These are phyloP conservation scores for Athetis lepigone DNA, from an alignment of 2,888 invertebrate genomes.

Conservation along the genomic window DNA sequence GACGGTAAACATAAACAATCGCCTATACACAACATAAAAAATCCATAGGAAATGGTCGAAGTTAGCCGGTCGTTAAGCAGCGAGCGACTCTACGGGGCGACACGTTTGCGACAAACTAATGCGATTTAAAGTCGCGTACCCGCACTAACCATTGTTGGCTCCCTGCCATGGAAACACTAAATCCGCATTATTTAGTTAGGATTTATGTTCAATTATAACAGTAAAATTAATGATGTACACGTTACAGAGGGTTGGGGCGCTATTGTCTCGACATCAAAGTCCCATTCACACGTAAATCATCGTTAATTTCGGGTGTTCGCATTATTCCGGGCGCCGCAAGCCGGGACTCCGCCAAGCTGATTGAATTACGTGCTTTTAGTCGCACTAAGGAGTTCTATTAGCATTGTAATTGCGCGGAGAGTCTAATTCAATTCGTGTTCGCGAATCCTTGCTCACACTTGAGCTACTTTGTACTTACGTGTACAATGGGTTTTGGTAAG, in stretches of 20 bases:
- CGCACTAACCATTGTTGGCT: conserved; percentile 36
- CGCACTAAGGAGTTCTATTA: conserved; percentile 32
- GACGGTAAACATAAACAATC: conserved; percentile 36
- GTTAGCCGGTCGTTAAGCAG: conserved; percentile 31
- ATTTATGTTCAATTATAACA: conserved; percentile 54
- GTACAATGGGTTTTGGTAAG: not conserved
- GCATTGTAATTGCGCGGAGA: conserved; percentile 20
- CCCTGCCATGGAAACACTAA: conserved; percentile 33
- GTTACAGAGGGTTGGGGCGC: conserved; percentile 23
- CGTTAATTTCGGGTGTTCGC: conserved; percentile 41
- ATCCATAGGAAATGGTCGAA: conserved; percentile 30
- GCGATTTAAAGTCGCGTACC: conserved; percentile 19
- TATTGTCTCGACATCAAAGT: conserved; percentile 60
- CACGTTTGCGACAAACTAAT: conserved; percentile 4
- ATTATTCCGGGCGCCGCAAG: conserved; percentile 12
- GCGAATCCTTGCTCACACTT: conserved; percentile 4
- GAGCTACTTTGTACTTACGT: not conserved
- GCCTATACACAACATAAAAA: conserved; percentile 42
- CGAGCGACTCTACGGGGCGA: not conserved
- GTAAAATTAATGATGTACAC: conserved; percentile 32
- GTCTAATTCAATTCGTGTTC: conserved; percentile 32
- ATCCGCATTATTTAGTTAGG: conserved; percentile 41
- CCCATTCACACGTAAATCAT: conserved; percentile 46
- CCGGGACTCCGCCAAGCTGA: conserved; percentile 22
- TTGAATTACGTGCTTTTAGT: conserved; percentile 42